A percentile compares a stretch with the other conserved stretches of the same genome.
Evolutionary conservation across 92 coral and sea anemone species (phyloP).

Genomic region (Zoanthus sociatus): DNA sequence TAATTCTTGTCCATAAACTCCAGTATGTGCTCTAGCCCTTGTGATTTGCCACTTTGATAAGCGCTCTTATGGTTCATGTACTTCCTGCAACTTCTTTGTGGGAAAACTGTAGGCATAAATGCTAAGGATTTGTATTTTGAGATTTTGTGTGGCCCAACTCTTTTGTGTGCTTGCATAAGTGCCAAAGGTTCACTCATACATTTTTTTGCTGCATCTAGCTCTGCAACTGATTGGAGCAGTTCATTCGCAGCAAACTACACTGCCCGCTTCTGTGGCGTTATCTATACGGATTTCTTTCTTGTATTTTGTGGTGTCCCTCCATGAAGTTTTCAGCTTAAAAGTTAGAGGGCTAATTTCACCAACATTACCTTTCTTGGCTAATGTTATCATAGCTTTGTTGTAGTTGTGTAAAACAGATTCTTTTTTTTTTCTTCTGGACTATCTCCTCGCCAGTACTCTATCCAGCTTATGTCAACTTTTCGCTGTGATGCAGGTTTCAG

Average conservation of each 20-base stretch:
- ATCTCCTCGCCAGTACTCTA: not conserved
- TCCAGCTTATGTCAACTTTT: not conserved
- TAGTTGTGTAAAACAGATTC: slow-evolving; percentile 10
- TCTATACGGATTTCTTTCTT: slow-evolving; percentile 73
- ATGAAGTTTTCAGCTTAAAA: slow-evolving; percentile 50
- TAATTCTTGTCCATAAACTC: slow-evolving; percentile 2
- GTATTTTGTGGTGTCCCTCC: slow-evolving; percentile 64
- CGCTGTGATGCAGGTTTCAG: not conserved
- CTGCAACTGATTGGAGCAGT: slow-evolving; percentile 32
- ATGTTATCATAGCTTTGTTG: slow-evolving; percentile 27
- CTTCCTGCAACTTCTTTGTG: slow-evolving; percentile 43
- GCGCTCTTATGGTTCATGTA: slow-evolving; percentile 58
- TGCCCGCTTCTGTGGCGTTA: slow-evolving; percentile 77
- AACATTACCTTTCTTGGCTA: not conserved
- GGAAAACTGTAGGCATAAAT: slow-evolving; percentile 65
- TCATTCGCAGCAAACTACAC: slow-evolving; percentile 64
- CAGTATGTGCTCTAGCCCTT: slow-evolving; percentile 44
- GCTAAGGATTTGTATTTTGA: slow-evolving; percentile 62
- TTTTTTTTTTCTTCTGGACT: slow-evolving; percentile 15
- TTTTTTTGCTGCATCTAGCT: slow-evolving; percentile 28
- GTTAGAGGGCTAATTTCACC: slow-evolving; percentile 22
- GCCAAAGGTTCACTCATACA: slow-evolving; percentile 42
- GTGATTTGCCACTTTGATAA: slow-evolving; percentile 42
- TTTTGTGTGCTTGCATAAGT: slow-evolving; percentile 57
- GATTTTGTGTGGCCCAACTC: slow-evolving; percentile 46